Evolutionary conservation across 2,113 vertebrate species (phyloP), one percentile per base, ranked within the genome.

Genomic region (Ciconia maguari): DNA sequence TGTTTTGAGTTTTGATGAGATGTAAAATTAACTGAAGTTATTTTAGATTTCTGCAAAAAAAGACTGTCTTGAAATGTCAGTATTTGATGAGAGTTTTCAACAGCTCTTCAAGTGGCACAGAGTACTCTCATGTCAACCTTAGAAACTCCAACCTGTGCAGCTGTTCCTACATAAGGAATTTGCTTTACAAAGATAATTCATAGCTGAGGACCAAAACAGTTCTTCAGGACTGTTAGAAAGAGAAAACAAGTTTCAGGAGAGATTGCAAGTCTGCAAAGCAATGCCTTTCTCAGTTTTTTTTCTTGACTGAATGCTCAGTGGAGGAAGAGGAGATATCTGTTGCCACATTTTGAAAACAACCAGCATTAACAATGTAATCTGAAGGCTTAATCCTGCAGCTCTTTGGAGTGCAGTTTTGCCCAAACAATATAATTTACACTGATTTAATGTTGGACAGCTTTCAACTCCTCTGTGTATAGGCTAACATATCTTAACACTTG

Each of bases 41-140:
- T 70, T 94, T 91, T 57, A 79, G 44, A 65, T 69, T 87, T 91
- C 66, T 82, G 74, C 52, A 83, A 70, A 80, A 61, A 62, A 77
- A 2, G 22, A 58, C 75, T 87, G 30, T 72, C 83, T 92, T 88
- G 85, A 96, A 95, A 95, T 90, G 75, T 83, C 87, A 88, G 46
- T 85, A 61, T 80, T 85, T 80, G 54, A 88, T 34, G 20, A 91
- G 70, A 79, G 54, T 54, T 92, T 92, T 95, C 90, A 86, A 70
- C 62, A 87, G 93, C 64, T 94, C 70, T 86, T 89, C 90, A 95
- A 60, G 68, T 86, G 79, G 83, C 49, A 80, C 41, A 42, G 89
- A 96, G 75, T 92, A 74, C 79, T 90, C 75, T 90, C 68, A 24
- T 66, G 42, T 64, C 85, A 88, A 14, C 68, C 41, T 61, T 80